A percentile compares a stretch with the other conserved stretches of the same genome.
Evolutionary conservation across 1,140 invertebrate species (phyloP).

Genomic region (Papilio xuthus): DNA sequence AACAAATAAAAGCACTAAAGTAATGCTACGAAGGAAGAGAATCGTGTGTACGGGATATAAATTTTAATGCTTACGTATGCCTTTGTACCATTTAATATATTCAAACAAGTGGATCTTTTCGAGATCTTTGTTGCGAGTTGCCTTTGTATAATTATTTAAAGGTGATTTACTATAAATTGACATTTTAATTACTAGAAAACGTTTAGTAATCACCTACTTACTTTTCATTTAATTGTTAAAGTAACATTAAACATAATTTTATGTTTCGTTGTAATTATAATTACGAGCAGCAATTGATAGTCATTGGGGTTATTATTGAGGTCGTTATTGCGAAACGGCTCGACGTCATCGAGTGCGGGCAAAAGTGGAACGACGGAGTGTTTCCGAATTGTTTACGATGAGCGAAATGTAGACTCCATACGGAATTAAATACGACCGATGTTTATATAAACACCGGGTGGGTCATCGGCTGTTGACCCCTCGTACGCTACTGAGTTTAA

Average conservation of each 20-base stretch:
- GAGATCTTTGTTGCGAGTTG: neutral
- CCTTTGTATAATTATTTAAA: neutral
- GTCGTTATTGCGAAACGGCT: slow-evolving; percentile 34
- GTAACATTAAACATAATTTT: slow-evolving; percentile 12
- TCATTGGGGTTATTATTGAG: slow-evolving; percentile 34
- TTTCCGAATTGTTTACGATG: slow-evolving; percentile 34
- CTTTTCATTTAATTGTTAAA: neutral
- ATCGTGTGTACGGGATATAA: neutral
- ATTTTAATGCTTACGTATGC: neutral
- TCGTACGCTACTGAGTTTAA: neutral
- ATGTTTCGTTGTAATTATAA: slow-evolving; percentile 24
- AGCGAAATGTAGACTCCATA: neutral
- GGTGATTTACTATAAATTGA: neutral
- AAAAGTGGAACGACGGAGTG: slow-evolving; percentile 24
- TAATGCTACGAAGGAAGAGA: neutral
- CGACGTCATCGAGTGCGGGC: slow-evolving; percentile 29
- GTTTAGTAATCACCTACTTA: neutral
- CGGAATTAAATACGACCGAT: slow-evolving; percentile 31
- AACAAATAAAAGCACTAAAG: neutral
- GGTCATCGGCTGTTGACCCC: slow-evolving; percentile 30
- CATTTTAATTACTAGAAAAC: neutral
- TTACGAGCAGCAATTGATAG: slow-evolving; percentile 17
- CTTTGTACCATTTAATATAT: neutral
- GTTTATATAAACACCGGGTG: slow-evolving; percentile 42
- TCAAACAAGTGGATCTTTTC: neutral